A percentile compares a stretch with the other conserved stretches of the same genome.
Conservation (phyloP, 1,140 invertebrate species). For the Hermetia illucens region DNA sequence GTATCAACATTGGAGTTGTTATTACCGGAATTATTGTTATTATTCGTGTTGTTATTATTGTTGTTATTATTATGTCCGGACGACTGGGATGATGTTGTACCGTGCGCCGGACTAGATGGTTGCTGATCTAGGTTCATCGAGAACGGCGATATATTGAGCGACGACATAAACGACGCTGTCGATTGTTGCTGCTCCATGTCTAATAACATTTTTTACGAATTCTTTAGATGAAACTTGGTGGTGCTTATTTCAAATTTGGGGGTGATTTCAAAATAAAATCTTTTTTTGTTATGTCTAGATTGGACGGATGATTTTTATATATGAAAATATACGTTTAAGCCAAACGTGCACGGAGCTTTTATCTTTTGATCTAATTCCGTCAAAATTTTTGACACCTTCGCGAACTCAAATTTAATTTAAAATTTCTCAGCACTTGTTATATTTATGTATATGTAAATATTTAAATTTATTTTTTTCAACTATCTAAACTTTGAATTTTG, state of each 20-base stretch:
- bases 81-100: slow-evolving; percentile 49
- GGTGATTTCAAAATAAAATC: too few species aligned
- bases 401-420: slow-evolving; percentile 4
- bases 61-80: slow-evolving; percentile 34
- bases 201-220: slow-evolving; percentile 56
- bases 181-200: slow-evolving; percentile 62
- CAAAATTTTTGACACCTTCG: neutral
- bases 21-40: slow-evolving; percentile 3
- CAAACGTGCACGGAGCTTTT: neutral
- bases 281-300: too few species aligned
- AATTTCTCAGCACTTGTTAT: slow-evolving; percentile 9
- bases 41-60: slow-evolving; percentile 10
- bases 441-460: slow-evolving; percentile 9
- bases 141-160: slow-evolving; percentile 71
- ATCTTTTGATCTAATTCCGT: neutral
- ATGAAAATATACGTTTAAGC: neutral
- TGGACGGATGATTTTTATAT: neutral
- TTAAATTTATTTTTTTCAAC: slow-evolving; percentile 13
- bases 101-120: slow-evolving; percentile 39
- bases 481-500: slow-evolving; percentile 8
- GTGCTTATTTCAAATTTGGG: too few species aligned
- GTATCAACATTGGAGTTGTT: slow-evolving; percentile 6
- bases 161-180: slow-evolving; percentile 64
- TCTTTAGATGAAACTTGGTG: too few species aligned
- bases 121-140: slow-evolving; percentile 55